phyloP scores from a whole-genome alignment of 2,113 vertebrate species.

The Elanus axillaris region DNA sequence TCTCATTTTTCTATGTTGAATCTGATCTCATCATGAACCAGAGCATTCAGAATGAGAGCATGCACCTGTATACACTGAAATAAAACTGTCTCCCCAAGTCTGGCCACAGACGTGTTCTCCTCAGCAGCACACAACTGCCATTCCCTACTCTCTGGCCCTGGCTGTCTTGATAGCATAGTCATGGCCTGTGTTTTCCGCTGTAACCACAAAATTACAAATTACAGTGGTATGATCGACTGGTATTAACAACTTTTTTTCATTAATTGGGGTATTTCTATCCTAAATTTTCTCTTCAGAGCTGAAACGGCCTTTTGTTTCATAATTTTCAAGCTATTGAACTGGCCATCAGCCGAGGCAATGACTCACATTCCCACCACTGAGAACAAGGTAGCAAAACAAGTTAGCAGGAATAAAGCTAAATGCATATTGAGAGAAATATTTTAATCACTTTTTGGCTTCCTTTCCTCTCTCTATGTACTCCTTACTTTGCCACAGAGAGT shows the following conservation, averaged over 20 bases:
- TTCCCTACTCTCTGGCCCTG: neutral
- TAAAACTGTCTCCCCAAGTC: neutral
- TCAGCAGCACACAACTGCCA: neutral
- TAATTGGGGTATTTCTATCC: neutral
- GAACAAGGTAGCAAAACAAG: neutral
- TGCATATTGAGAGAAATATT: neutral
- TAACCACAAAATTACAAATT: neutral
- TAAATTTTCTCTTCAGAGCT: neutral
- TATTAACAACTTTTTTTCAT: neutral
- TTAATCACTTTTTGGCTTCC: neutral
- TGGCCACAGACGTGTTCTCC: neutral
- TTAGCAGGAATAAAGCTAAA: neutral
- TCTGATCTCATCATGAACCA: neutral
- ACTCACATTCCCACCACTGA: neutral
- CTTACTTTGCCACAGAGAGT: neutral
- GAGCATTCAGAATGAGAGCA: neutral
- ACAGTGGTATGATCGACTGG: accelerated
- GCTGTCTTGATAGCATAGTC: neutral
- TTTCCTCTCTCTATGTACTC: neutral
- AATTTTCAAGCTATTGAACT: neutral
- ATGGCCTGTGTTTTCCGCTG: neutral
- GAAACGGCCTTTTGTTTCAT: neutral
- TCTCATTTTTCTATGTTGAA: neutral
- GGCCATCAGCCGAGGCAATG: neutral
- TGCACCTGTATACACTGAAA: neutral